These are phyloP conservation scores for Noctua janthe DNA, from an alignment of 2,888 invertebrate species.

Conservation along the genomic window DNA sequence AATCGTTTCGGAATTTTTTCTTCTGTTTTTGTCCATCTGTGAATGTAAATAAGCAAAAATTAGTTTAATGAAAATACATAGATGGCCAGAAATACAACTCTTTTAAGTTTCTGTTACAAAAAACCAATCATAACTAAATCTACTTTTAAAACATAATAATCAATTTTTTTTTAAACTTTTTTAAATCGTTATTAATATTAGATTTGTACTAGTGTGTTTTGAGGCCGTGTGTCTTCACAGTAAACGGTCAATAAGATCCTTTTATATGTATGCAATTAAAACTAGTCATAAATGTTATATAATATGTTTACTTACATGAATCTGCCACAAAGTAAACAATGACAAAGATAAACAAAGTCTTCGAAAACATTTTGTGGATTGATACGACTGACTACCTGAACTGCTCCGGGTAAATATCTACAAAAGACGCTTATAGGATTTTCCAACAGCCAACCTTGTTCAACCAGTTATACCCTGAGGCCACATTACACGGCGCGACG, in stretches of 20 bases:
- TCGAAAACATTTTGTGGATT: slow-evolving; percentile 41
- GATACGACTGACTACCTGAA: slow-evolving; percentile 4
- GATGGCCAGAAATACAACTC: no score
- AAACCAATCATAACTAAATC: neutral
- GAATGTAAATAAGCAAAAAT: neutral
- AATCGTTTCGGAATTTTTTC: slow-evolving; percentile 81
- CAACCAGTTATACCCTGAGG: slow-evolving; percentile 15
- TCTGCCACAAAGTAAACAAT: slow-evolving; percentile 31
- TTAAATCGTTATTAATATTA: no score
- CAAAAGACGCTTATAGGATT: neutral
- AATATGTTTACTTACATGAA: slow-evolving; percentile 52
- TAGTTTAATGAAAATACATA: neutral
- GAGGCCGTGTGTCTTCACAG: neutral
- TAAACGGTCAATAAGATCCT: no score
- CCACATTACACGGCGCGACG: neutral
- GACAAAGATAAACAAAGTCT: slow-evolving; percentile 41
- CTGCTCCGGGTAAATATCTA: neutral
- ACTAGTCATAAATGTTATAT: no score
- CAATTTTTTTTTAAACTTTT: neutral
- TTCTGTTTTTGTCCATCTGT: slow-evolving; percentile 76
- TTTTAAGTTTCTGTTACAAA: neutral
- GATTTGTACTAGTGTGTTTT: neutral
- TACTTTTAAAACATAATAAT: neutral
- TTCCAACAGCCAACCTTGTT: neutral
- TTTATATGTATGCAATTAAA: neutral